Percentiles rank a stretch among this genome's conserved stretches.
These are phyloP conservation scores for Spodoptera exigua DNA, from an alignment of 2,888 invertebrate genomes.

Conservation along the genomic window DNA sequence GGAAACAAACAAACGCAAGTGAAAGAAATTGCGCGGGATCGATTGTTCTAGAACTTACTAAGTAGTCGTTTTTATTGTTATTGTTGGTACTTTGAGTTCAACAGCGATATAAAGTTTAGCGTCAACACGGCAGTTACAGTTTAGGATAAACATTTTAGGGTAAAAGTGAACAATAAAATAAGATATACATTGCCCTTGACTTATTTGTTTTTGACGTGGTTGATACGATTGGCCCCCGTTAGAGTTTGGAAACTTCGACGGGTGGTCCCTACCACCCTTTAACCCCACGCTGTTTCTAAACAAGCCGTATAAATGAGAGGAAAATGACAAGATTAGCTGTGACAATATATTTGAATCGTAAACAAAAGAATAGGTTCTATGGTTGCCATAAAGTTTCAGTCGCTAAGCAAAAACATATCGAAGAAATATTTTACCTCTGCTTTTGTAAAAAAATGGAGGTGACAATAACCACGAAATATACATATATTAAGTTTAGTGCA, in stretches of 20 bases:
- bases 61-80: not conserved
- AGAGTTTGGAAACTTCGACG: conserved; percentile 5
- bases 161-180: conserved; percentile 4
- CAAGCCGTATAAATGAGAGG: too few species aligned
- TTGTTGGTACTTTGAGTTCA: conserved; percentile 3
- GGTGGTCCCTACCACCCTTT: not conserved
- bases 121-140: conserved; percentile 16
- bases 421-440: too few species aligned
- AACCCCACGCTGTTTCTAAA: too few species aligned
- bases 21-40: conserved; percentile 29
- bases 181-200: conserved; percentile 1
- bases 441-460: too few species aligned
- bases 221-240: conserved; percentile 13
- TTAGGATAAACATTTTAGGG: conserved; percentile 6
- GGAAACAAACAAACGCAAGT: conserved; percentile 41
- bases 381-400: too few species aligned
- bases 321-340: too few species aligned
- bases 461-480: too few species aligned
- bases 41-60: conserved; percentile 16
- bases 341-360: too few species aligned
- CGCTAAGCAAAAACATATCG: too few species aligned
- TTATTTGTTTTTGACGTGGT: conserved; percentile 9
- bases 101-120: conserved; percentile 15
- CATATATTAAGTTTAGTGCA: too few species aligned
- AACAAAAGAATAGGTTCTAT: too few species aligned